phyloP scores from a whole-genome alignment of 2,888 invertebrate genomes.

The Dysmachus trigonus region DNA sequence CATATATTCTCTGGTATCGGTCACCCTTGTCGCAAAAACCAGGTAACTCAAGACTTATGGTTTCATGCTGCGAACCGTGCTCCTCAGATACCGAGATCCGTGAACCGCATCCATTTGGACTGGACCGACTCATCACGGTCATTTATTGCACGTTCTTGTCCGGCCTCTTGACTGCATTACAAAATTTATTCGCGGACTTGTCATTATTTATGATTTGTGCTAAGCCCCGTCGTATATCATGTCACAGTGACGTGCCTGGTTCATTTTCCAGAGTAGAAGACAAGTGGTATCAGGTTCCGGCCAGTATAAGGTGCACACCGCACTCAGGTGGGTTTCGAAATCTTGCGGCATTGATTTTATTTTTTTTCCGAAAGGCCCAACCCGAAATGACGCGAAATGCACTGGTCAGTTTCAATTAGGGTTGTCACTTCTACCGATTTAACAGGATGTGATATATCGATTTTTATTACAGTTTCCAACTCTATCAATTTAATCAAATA shows the following conservation, averaged over 20 bases:
- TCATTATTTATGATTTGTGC: constrained; percentile 63
- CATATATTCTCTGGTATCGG: background rate
- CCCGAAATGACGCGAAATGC: background rate
- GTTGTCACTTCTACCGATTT: background rate
- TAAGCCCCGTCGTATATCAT: constrained; percentile 61
- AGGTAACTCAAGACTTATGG: background rate
- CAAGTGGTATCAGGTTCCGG: background rate
- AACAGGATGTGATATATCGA: background rate
- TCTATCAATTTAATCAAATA: background rate
- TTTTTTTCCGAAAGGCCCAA: background rate
- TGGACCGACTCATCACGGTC: background rate
- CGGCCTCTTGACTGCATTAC: constrained; percentile 6
- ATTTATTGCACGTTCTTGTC: constrained; percentile 15
- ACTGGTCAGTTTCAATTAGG: background rate
- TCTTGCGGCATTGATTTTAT: background rate
- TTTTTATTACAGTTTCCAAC: background rate
- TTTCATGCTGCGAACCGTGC: background rate
- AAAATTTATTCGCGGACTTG: constrained; percentile 63
- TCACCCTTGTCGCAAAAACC: background rate
- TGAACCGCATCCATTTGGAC: background rate
- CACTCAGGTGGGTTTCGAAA: background rate
- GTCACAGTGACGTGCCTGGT: background rate
- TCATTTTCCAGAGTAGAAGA: background rate
- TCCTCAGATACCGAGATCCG: background rate
- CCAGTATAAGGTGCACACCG: background rate